Base-by-base conservation (phyloP, 1,140 invertebrate genomes). In the Drosophila willistoni region DNA sequence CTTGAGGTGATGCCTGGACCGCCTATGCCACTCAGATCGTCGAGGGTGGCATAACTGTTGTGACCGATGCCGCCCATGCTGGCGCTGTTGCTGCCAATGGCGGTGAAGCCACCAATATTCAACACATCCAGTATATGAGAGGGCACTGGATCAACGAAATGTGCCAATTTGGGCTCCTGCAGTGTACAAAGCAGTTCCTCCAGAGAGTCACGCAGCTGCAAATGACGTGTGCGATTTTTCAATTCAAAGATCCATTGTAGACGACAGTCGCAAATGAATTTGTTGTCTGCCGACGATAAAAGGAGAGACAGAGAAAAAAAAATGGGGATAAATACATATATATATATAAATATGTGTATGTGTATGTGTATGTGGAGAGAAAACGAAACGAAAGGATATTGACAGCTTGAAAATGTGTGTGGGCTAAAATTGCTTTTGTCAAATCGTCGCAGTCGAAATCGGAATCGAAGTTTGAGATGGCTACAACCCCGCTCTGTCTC, bases 191-290 rank as follows among this genome's bases (percentile, higher is more conserved):
- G 94, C 36, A 96, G 93, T 47, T 94, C 93, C 54, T 96, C 94
- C 51, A 96, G 92, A 29, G 95, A 94, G 67, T 94, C 93, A 71
- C 94, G 94, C 65, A 96, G 94, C 79, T 94, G 94, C 67, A 93
- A 92, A 84, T 95, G 96, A 90, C 94, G 94, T 68, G 96, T 96
- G 70, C 96, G 95, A 90, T 96, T 96, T 71, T 94, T 94, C 65
- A 97, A 91, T 41, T 93, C 93, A 91, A 95, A 95, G 92, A 96
- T 95, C 96, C 96, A 97, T 62, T 94, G 93, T 67, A 96, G 92
- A 70, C 95, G 94, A 90, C 96, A 96, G 93, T 96, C 95, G 92
- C 96, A 97, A 69, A 94, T 93, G 92, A 97, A 95, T 90, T 94
- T 94, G 93, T 96, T 96, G 83, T 95, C 96, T 96, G 94, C 66